These are phyloP conservation scores for Anser cygnoides DNA, from an alignment of 2,113 vertebrate species.

Conservation along the genomic window DNA sequence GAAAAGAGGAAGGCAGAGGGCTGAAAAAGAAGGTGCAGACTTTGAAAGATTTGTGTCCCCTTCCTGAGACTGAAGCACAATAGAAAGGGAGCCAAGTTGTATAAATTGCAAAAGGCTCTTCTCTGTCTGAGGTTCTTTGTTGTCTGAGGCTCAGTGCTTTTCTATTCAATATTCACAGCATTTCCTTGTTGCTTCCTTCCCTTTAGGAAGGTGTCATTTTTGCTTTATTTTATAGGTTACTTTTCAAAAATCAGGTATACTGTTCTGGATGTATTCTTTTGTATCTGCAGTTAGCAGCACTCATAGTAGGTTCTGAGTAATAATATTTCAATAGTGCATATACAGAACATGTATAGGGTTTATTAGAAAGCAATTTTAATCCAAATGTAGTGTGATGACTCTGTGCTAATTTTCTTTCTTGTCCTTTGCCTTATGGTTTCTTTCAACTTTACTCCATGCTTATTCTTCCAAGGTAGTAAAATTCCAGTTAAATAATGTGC, in stretches of 20 bases:
- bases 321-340: background rate
- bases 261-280: background rate
- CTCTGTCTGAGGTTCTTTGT: background rate
- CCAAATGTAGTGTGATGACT: background rate
- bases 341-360: background rate
- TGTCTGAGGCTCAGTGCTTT: background rate
- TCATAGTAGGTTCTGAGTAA: background rate
- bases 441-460: background rate
- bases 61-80: background rate
- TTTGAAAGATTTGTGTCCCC: background rate
- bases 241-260: background rate
- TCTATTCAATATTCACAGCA: background rate
- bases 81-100: background rate
- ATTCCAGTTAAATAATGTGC: background rate
- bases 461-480: background rate
- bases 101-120: background rate
- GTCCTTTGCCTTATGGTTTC: background rate
- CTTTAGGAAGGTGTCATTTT: background rate
- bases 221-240: conserved; percentile 3
- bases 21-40: background rate
- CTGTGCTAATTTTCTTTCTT: background rate
- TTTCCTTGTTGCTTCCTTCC: background rate
- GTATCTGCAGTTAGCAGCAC: background rate
- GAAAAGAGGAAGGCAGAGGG: background rate
- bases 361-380: background rate